Evolutionary conservation across 2,113 vertebrate species (phyloP).

Genomic region (Eolophus roseicapilla): DNA sequence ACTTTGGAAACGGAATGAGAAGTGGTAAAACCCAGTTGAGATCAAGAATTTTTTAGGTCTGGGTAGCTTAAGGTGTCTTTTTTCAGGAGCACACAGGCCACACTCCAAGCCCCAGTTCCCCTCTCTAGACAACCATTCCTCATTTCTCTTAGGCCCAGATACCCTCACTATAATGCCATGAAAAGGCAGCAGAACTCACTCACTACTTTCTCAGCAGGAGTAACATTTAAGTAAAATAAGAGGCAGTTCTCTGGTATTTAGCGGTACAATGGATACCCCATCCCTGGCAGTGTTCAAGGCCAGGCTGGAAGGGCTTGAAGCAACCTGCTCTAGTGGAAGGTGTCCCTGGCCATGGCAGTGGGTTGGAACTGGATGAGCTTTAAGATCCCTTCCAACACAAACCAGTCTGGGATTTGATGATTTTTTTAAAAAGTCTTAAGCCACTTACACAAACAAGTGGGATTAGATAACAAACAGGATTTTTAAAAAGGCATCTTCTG

Average conservation of each 20-base stretch:
- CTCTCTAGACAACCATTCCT: not conserved
- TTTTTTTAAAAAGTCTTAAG: not conserved
- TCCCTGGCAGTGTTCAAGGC: not conserved
- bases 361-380: not conserved
- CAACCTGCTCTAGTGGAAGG: not conserved
- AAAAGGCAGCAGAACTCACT: not conserved
- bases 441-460: not conserved
- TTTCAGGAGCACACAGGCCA: not conserved
- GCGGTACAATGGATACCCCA: not conserved
- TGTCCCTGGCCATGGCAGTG: not conserved
- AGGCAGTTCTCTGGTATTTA: not conserved
- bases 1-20: not conserved
- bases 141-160: not conserved
- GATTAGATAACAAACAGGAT: not conserved
- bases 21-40: not conserved
- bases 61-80: not conserved
- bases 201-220: not conserved
- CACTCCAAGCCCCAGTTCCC: not conserved
- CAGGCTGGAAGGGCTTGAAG: not conserved
- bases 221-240: not conserved
- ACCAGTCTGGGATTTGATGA: not conserved
- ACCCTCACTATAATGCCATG: too few species aligned
- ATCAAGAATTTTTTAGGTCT: not conserved
- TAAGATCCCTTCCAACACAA: not conserved
- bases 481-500: not conserved